Conservation (phyloP, 2,888 invertebrate species). For the Drosophila hamatofila region DNA sequence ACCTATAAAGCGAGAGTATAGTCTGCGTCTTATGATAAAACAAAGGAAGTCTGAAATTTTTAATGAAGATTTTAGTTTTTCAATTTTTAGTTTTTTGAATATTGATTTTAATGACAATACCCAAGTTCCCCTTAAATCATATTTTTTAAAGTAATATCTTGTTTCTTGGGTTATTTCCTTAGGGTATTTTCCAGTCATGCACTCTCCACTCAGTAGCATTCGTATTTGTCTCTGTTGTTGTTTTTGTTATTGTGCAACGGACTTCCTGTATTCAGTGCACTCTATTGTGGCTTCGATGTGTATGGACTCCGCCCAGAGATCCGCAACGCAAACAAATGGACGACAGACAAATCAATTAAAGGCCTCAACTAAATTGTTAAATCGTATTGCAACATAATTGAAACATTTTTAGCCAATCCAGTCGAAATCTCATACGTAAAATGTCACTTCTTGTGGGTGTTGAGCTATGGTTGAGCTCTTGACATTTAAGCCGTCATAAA, state of each 20-base stretch:
- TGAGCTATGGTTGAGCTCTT: slow-evolving; percentile 29
- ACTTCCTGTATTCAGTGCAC: slow-evolving; percentile 52
- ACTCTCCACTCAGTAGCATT: not conserved
- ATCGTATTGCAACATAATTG: slow-evolving; percentile 41
- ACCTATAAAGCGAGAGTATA: no score
- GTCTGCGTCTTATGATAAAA: no score
- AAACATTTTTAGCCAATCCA: slow-evolving; percentile 42
- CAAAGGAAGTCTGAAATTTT: no score
- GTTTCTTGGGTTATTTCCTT: not conserved
- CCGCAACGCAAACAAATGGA: slow-evolving; percentile 7
- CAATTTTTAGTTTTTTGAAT: not conserved
- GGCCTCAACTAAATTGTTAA: slow-evolving; percentile 19
- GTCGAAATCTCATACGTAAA: slow-evolving; percentile 19
- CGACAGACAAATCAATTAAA: slow-evolving; percentile 38
- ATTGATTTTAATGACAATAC: no score
- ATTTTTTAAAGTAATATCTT: not conserved
- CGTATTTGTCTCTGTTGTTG: not conserved
- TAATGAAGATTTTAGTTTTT: no score
- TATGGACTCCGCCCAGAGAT: slow-evolving; percentile 5
- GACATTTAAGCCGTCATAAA: slow-evolving; percentile 53
- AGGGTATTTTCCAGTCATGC: not conserved
- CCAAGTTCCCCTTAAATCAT: not conserved
- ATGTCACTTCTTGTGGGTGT: slow-evolving; percentile 61
- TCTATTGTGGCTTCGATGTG: slow-evolving; percentile 29
- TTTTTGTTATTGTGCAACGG: slow-evolving; percentile 34